Evolutionary conservation across 1,140 invertebrate genomes (phyloP).

Genomic region (Eurosta solidaginis): DNA sequence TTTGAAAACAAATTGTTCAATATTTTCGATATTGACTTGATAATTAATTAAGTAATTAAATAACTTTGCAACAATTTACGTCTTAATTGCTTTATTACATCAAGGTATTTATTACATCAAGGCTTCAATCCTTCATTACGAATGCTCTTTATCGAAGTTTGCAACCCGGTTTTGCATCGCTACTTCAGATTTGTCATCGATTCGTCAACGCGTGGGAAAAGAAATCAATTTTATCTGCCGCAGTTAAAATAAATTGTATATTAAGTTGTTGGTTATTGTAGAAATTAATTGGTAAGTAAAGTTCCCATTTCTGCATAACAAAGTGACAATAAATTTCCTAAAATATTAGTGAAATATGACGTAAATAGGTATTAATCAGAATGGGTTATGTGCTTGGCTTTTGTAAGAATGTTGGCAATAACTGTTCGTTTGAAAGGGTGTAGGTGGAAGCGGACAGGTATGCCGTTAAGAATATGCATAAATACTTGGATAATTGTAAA

Average conservation of each 20-base stretch:
- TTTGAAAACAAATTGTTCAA: no score
- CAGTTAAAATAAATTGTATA: constrained; percentile 4
- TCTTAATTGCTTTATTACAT: no score
- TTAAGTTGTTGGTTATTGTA: neutral
- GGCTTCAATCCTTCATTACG: neutral
- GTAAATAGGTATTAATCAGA: no score
- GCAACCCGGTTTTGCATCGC: constrained; percentile 10
- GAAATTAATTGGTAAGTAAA: neutral
- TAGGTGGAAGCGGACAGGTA: neutral
- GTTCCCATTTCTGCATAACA: neutral
- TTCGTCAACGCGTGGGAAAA: constrained; percentile 27
- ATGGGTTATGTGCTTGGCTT: no score
- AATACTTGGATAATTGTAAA: neutral
- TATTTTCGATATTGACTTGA: no score
- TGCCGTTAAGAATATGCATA: neutral
- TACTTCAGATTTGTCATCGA: constrained; percentile 24
- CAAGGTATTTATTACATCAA: neutral
- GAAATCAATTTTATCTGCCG: constrained; percentile 24
- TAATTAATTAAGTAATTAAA: no score
- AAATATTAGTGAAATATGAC: neutral
- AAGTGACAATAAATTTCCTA: neutral
- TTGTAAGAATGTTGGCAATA: neutral
- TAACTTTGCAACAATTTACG: no score
- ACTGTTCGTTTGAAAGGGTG: neutral
- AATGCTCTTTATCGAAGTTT: neutral